Conservation (phyloP, 1,140 invertebrate genomes). For the Cydia pomonella region DNA sequence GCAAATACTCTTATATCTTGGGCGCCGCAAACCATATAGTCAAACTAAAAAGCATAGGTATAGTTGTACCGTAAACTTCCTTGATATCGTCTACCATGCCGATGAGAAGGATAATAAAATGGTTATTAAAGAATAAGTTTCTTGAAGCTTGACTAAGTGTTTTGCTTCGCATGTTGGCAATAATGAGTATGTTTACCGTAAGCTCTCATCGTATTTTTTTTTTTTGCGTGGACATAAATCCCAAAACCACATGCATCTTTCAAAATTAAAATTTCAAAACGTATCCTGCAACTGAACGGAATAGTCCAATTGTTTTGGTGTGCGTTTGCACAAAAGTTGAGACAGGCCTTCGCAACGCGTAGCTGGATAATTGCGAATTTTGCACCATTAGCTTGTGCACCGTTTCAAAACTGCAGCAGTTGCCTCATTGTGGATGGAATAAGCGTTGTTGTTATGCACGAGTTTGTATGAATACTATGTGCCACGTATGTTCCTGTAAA, state of each 20-base stretch:
- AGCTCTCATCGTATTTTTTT: too few relatives aligned
- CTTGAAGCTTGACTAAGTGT: too few relatives aligned
- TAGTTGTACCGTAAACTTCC: too few relatives aligned
- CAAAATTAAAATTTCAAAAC: constrained; percentile 4
- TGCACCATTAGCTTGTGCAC: constrained; percentile 26
- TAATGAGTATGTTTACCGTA: too few relatives aligned
- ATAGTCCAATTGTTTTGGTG: constrained; percentile 17
- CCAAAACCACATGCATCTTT: constrained; percentile 2
- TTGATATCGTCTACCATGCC: too few relatives aligned
- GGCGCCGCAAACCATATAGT: too few relatives aligned
- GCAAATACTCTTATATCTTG: too few relatives aligned
- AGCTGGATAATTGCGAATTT: constrained; percentile 30
- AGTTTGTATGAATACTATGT: background rate
- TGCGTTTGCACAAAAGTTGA: constrained; percentile 20
- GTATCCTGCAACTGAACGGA: constrained; percentile 1
- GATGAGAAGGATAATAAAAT: too few relatives aligned
- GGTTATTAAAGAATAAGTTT: too few relatives aligned
- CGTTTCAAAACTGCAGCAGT: constrained; percentile 28
- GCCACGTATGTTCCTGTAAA: background rate
- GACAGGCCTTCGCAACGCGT: constrained; percentile 31
- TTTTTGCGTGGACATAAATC: background rate
- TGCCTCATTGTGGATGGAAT: constrained; percentile 1
- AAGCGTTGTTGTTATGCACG: background rate
- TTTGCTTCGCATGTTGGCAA: too few relatives aligned
- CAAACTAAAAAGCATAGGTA: too few relatives aligned